Evolutionary conservation across 2,113 vertebrate species (phyloP).

Genomic region (Tupaia tana): DNA sequence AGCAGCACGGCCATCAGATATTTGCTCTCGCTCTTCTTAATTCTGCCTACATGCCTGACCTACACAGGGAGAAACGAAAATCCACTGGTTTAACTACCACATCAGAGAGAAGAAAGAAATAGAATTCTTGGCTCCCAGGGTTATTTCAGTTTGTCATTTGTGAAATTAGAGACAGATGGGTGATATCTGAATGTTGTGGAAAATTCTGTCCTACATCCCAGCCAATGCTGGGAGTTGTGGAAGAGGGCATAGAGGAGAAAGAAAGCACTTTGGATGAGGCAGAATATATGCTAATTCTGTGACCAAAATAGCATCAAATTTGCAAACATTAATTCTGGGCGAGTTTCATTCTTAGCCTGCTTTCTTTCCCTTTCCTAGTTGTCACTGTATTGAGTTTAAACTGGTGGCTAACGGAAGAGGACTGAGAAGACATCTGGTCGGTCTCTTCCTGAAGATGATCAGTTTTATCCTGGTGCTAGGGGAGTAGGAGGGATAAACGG

Average conservation of each 20-base stretch:
- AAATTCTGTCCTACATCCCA: conserved; percentile 68
- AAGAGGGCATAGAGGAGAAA: conserved; percentile 65
- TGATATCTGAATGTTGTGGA: conserved; percentile 57
- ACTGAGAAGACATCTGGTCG: conserved; percentile 5
- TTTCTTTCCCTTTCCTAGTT: conserved; percentile 30
- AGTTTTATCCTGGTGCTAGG: conserved; percentile 1
- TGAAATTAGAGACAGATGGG: conserved; percentile 74
- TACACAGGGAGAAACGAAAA: conserved; percentile 20
- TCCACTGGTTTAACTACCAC: background rate
- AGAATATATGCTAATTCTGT: conserved; percentile 68
- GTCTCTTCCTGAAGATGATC: conserved; percentile 13
- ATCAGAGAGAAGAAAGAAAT: conserved; percentile 18
- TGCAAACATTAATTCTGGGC: conserved; percentile 71
- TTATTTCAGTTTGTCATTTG: conserved; percentile 49
- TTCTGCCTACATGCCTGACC: background rate
- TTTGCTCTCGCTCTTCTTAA: background rate
- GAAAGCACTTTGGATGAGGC: conserved; percentile 55
- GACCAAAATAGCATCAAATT: conserved; percentile 70
- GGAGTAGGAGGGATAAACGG: background rate
- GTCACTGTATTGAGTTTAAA: conserved; percentile 65
- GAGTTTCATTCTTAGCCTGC: conserved; percentile 56
- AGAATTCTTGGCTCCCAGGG: background rate
- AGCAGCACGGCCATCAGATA: background rate
- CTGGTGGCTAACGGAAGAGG: background rate
- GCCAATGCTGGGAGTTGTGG: conserved; percentile 10